phyloP scores from a whole-genome alignment of 2,888 invertebrate genomes.

The Cephalotes varians region DNA sequence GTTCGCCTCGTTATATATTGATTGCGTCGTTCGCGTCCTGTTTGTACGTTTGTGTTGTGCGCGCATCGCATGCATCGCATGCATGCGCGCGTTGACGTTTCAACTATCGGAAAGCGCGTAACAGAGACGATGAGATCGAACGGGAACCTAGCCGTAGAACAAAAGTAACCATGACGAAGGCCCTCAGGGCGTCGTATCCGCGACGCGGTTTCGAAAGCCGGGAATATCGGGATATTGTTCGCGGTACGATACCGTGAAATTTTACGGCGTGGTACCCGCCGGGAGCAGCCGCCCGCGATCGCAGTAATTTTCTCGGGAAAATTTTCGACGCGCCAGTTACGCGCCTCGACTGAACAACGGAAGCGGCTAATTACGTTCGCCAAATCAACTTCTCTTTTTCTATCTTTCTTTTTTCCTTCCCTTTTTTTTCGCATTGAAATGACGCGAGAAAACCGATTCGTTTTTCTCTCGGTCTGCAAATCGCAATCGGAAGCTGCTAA shows the following conservation, averaged over 20 bases:
- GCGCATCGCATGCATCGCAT: slow-evolving; percentile 17
- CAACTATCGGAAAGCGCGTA: slow-evolving; percentile 16
- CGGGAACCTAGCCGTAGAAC: slow-evolving; percentile 20
- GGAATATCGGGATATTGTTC: slow-evolving; percentile 55
- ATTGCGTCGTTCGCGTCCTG: slow-evolving; percentile 37
- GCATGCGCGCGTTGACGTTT: slow-evolving; percentile 33
- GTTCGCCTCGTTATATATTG: slow-evolving; percentile 44
- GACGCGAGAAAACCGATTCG: slow-evolving; percentile 1
- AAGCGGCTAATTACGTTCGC: slow-evolving; percentile 58
- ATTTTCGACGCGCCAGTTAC: slow-evolving; percentile 41
- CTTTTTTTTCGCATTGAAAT: not conserved
- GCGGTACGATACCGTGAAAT: slow-evolving; percentile 65
- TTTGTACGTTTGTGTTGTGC: not conserved
- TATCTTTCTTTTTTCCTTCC: not conserved
- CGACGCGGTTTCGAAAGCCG: slow-evolving; percentile 59
- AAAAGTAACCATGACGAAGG: slow-evolving; percentile 66
- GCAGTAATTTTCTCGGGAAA: slow-evolving; percentile 61
- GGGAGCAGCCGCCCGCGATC: slow-evolving; percentile 42
- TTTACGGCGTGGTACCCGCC: slow-evolving; percentile 61
- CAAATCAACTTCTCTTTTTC: slow-evolving; percentile 19
- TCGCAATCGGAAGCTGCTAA: not conserved
- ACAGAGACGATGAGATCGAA: not conserved
- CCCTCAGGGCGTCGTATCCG: slow-evolving; percentile 68
- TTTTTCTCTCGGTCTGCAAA: not conserved
- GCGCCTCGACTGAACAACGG: not conserved